Evolutionary conservation across 2,113 vertebrate genomes (phyloP).

Genomic region (Sitta europaea): DNA sequence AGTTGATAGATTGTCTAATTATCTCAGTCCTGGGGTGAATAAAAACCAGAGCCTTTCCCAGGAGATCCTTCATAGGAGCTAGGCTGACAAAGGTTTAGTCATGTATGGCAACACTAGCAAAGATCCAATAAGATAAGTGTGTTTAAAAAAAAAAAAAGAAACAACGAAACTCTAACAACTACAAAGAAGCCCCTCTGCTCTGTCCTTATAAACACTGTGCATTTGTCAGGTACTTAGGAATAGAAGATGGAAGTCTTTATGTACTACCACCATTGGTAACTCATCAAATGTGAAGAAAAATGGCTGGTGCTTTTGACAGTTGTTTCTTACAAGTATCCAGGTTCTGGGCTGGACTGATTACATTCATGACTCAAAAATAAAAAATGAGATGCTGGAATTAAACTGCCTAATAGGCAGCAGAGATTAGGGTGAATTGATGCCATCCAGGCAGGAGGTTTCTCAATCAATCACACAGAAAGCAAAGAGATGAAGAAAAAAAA

Average conservation of each 20-base stretch:
- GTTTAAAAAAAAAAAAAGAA: not conserved
- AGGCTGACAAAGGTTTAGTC: slow-evolving; percentile 58
- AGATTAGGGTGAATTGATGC: slow-evolving; percentile 5
- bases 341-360: slow-evolving; percentile 21
- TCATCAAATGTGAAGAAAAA: slow-evolving; percentile 29
- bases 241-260: slow-evolving; percentile 8
- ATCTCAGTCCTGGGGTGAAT: slow-evolving; percentile 43
- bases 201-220: not conserved
- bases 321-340: slow-evolving; percentile 9
- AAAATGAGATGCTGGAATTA: slow-evolving; percentile 18
- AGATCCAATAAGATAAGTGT: slow-evolving; percentile 31
- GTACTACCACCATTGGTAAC: not conserved
- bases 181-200: not conserved
- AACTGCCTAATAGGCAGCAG: not conserved
- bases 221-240: slow-evolving; percentile 22
- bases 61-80: not conserved
- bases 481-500: not conserved
- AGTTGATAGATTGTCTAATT: slow-evolving; percentile 71
- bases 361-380: slow-evolving; percentile 14
- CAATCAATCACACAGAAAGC: not conserved
- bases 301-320: not conserved
- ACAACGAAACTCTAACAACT: not conserved
- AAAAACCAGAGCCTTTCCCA: slow-evolving; percentile 6
- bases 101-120: slow-evolving; percentile 13
- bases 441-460: not conserved